Evolutionary conservation across 2,113 vertebrate species (phyloP).

Genomic region (Protobothrops flavoviridis): DNA sequence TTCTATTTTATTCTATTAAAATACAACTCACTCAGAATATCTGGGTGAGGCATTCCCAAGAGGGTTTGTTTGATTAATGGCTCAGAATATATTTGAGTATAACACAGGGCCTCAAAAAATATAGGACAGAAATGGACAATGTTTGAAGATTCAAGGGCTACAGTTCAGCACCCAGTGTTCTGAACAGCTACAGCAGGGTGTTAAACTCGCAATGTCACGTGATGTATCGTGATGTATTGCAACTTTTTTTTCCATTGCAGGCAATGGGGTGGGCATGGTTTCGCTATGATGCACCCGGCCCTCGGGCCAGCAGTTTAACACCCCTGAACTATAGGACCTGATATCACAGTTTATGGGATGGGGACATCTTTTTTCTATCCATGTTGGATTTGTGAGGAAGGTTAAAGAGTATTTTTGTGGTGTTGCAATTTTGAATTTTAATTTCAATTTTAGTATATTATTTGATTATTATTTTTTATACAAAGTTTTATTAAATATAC

Average conservation of each 20-base stretch:
- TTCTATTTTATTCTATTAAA: not conserved
- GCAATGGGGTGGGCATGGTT: no score
- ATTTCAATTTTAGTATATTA: not conserved
- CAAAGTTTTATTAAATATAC: no score
- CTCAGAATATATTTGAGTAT: not conserved
- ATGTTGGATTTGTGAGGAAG: not conserved
- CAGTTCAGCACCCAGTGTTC: not conserved
- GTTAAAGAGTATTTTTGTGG: not conserved
- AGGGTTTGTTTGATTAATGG: not conserved
- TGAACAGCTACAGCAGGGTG: not conserved
- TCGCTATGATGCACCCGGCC: no score
- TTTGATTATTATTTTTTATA: not conserved
- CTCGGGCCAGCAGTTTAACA: no score
- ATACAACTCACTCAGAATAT: not conserved
- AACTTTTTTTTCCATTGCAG: no score
- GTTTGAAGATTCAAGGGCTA: not conserved
- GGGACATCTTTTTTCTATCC: not conserved
- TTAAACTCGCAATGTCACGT: no score
- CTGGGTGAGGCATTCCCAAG: not conserved
- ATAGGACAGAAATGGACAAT: not conserved
- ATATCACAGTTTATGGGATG: not conserved
- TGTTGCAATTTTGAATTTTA: not conserved
- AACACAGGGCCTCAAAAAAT: not conserved
- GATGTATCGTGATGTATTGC: no score
- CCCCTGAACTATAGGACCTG: no score